phyloP scores from a whole-genome alignment of 2,888 invertebrate genomes.

The Sinopyrophorus schimmeli region DNA sequence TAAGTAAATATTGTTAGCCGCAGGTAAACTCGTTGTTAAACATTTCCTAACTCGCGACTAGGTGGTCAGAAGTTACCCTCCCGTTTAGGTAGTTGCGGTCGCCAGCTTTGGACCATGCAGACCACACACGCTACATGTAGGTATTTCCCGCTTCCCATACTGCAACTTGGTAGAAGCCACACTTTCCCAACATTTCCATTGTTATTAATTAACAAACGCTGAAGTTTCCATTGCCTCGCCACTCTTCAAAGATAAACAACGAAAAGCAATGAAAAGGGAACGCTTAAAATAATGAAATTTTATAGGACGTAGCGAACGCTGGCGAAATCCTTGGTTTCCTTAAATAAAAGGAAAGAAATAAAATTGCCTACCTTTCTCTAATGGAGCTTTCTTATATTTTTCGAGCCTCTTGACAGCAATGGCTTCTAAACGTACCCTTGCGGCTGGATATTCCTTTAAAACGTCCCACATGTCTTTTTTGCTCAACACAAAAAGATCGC shows the following conservation, averaged over 20 bases:
- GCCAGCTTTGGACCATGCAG: constrained; percentile 14
- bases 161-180: constrained; percentile 3
- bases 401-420: constrained; percentile 97
- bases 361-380: constrained; percentile 81
- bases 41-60: constrained; percentile 13
- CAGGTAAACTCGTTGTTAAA: constrained; percentile 28
- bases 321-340: constrained; percentile 20
- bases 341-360: too few species aligned
- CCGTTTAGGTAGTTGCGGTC: constrained; percentile 18
- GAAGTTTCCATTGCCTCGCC: not conserved
- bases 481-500: constrained; percentile 96
- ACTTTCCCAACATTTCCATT: constrained; percentile 2
- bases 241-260: not conserved
- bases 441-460: constrained; percentile 92
- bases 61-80: constrained; percentile 12
- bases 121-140: constrained; percentile 9
- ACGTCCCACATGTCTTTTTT: constrained; percentile 99
- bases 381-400: constrained; percentile 93
- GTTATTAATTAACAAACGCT: not conserved
- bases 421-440: constrained; percentile 91
- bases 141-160: constrained; percentile 11
- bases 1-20: constrained; percentile 23
- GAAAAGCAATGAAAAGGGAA: not conserved
- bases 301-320: constrained; percentile 10
- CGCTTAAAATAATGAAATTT: constrained; percentile 11